Conservation (phyloP, 2,113 vertebrate genomes). For the Sporophila hypoxantha region DNA sequence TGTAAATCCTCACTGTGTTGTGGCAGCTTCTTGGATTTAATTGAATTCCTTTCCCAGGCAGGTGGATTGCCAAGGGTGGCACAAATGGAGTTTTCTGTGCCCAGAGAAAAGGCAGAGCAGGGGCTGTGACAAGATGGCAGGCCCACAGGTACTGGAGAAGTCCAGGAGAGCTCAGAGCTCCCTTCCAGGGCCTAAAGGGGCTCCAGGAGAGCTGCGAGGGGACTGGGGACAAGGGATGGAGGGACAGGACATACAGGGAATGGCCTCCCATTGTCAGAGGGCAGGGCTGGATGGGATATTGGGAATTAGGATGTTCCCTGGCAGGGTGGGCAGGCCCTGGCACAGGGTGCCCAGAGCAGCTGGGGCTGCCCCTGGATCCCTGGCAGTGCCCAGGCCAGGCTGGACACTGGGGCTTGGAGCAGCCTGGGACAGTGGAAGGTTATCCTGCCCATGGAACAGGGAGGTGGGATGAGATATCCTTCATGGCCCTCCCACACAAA, state of each 20-base stretch:
- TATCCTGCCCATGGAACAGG: too few species aligned
- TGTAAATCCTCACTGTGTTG: neutral
- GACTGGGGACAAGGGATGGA: neutral
- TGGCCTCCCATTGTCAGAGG: neutral
- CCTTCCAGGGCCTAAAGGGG: neutral
- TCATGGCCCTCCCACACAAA: neutral
- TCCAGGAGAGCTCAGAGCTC: neutral
- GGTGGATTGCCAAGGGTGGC: neutral
- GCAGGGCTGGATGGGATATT: neutral
- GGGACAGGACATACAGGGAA: neutral
- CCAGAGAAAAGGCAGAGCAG: neutral
- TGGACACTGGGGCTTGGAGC: neutral
- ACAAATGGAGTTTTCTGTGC: neutral
- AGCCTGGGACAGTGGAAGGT: neutral
- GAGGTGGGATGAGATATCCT: too few species aligned
- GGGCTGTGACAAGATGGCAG: neutral
- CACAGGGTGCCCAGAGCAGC: neutral
- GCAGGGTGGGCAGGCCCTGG: neutral
- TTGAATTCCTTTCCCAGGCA: neutral
- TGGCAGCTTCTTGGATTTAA: neutral
- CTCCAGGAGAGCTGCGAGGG: neutral
- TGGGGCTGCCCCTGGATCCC: neutral
- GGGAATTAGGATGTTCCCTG: neutral
- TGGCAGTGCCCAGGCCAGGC: rapidly evolving
- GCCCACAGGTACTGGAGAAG: neutral